Base-by-base conservation (phyloP, 2,888 invertebrate genomes). In the Rutpela maculata region DNA sequence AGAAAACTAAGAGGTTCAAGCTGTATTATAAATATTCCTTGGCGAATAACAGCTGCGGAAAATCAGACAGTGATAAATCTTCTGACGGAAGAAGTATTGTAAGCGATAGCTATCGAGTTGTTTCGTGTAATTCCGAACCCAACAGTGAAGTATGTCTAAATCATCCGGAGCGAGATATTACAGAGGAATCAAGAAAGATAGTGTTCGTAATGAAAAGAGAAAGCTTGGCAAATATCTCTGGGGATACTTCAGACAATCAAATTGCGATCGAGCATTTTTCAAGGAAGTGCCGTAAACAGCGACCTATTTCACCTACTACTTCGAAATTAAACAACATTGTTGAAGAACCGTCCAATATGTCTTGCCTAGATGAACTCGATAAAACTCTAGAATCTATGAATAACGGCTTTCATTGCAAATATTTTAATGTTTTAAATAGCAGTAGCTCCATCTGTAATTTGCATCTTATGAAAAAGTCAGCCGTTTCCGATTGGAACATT, bases 1-100 rank as follows among this genome's bases (percentile, higher is more conserved):
- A 84, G 60, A 74, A 78, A 35, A 77, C 81, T 1, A 81, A 79
- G 75, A 60, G 83, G 17, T 83, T 85, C 60, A 80, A 81, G 19
- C 38, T 81, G 2, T 85, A 85, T 68, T 84, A 84, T 57, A 82
- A 84, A 63, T 85, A 84, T 66, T 83, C 82, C 18, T 60, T 70
- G 5, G 75, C 68, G 18, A 75, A 74, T 31, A 74, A 81, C n/a
- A 73, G 79, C n/a, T 56, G 66, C 57, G 55, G 18, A 10, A 18
- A 65, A 19, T 74, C 72, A 9, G 31, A 26, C 11, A 73, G 72
- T 70, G 68, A 55, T 11, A 62, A 75, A 59, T 67, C 74, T 55
- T 80, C 81, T n/a, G 81, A 79, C 22, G 79, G 71, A 26, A 78
- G 74, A 18, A 82, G 79, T 59, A 60, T 82, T 12, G 55, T 82